A percentile compares a stretch with the other conserved stretches of the same genome.
These are phyloP conservation scores for Apamea epomidion DNA, from an alignment of 2,888 invertebrate species.

Conservation along the genomic window DNA sequence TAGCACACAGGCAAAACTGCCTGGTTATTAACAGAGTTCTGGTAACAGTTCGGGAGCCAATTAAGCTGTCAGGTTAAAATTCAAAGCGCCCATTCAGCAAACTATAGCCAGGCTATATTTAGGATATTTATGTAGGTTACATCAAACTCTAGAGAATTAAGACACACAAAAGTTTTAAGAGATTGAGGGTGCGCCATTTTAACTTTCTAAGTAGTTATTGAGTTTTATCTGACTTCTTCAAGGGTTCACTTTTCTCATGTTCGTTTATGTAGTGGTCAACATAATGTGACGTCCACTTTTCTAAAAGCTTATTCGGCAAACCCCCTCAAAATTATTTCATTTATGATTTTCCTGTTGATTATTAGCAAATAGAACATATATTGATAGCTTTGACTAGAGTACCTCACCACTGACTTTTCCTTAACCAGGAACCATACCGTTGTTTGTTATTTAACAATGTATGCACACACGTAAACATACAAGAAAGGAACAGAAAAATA, in stretches of 20 bases:
- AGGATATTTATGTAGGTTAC: conserved; percentile 3
- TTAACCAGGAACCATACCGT: background rate
- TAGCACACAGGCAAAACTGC: conserved; percentile 28
- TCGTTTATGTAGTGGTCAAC: background rate
- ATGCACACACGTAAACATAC: background rate
- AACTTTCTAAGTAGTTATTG: conserved; percentile 14
- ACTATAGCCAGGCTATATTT: conserved; percentile 14
- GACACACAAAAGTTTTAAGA: conserved; percentile 20
- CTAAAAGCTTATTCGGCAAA: background rate
- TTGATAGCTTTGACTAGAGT: background rate
- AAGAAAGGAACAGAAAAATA: background rate
- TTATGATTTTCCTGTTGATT: background rate
- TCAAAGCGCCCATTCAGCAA: conserved; percentile 24
- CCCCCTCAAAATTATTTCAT: background rate
- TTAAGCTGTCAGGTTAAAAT: conserved; percentile 47
- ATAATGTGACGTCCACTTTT: conserved; percentile 1
- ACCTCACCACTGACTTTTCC: background rate
- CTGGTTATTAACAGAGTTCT: conserved; percentile 41
- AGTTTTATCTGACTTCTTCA: conserved; percentile 3
- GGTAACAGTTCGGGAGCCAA: conserved; percentile 48
- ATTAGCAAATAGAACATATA: too few relatives aligned
- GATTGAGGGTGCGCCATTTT: conserved; percentile 8
- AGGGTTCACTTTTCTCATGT: background rate
- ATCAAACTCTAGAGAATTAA: background rate
- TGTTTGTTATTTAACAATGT: background rate